phyloP scores from a whole-genome alignment of 2,797 vertebrate species.

The Anguilla pacifica region DNA sequence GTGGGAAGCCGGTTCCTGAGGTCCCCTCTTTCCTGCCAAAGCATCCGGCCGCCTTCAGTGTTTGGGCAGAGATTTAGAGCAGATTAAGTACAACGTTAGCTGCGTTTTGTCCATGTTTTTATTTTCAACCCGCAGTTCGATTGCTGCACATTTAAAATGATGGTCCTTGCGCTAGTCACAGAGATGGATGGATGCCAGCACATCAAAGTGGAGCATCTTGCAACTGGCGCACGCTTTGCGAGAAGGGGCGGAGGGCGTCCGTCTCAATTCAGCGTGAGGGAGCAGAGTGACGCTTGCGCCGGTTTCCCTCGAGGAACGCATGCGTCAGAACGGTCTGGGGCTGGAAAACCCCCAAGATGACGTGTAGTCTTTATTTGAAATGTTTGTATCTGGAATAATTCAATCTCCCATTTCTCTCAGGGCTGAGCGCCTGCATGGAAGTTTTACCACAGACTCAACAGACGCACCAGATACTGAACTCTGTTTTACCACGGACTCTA shows the following conservation, averaged over 20 bases:
- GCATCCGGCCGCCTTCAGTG: constrained; percentile 52
- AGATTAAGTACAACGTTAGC: constrained; percentile 45
- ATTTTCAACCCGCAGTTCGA: constrained; percentile 62
- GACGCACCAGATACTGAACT: background rate
- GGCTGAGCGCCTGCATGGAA: background rate
- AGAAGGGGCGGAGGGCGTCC: constrained; percentile 53
- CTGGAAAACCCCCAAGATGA: background rate
- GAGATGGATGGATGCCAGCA: constrained; percentile 40
- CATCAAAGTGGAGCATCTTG: constrained; percentile 58
- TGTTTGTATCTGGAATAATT: background rate
- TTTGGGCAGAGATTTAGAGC: constrained; percentile 48
- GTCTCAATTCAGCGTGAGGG: constrained; percentile 61
- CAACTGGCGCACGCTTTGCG: constrained; percentile 51
- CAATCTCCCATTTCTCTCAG: background rate
- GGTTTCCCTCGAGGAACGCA: background rate
- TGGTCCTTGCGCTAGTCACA: background rate
- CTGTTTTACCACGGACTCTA: background rate
- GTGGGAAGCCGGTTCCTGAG: constrained; percentile 58
- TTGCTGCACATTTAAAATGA: constrained; percentile 52
- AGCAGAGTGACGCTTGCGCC: background rate
- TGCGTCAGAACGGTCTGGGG: background rate
- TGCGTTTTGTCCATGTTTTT: constrained; percentile 57
- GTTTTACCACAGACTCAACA: background rate
- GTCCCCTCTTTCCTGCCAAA: constrained; percentile 40
- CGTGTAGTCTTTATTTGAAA: background rate